These are phyloP conservation scores for Linnaemya vulpina DNA, from an alignment of 2,888 invertebrate species.

Conservation along the genomic window DNA sequence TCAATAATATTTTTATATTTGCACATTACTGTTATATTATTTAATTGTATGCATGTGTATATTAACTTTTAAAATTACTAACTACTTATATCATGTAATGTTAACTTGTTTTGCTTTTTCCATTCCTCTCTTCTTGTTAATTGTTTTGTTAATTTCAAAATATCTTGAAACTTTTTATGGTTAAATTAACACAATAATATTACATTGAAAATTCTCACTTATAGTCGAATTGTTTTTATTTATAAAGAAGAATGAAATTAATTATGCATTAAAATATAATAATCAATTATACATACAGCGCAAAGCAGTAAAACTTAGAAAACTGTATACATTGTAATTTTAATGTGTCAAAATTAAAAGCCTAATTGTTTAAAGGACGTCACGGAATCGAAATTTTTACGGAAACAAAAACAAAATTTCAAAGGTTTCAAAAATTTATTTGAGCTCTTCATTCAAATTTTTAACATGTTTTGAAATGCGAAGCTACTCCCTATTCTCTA, in stretches of 20 bases:
- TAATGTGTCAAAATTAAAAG: too few relatives aligned
- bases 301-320: too few relatives aligned
- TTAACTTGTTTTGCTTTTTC: conserved; percentile 82
- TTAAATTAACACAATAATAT: conserved; percentile 21
- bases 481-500: too few relatives aligned
- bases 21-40: conserved; percentile 61
- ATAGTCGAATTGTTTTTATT: neutral
- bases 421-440: too few relatives aligned
- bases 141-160: conserved; percentile 77
- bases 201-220: conserved; percentile 5
- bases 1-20: conserved; percentile 47
- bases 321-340: too few relatives aligned
- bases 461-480: too few relatives aligned
- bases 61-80: conserved; percentile 80
- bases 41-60: conserved; percentile 64
- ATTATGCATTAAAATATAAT: neutral
- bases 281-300: neutral
- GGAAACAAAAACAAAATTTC: too few relatives aligned
- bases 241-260: neutral
- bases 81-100: conserved; percentile 82
- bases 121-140: conserved; percentile 31
- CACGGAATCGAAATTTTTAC: too few relatives aligned
- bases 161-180: conserved; percentile 8
- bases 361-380: too few relatives aligned
- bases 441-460: too few relatives aligned